phyloP scores from a whole-genome alignment of 2,888 invertebrate genomes.

The Patella caerulea region DNA sequence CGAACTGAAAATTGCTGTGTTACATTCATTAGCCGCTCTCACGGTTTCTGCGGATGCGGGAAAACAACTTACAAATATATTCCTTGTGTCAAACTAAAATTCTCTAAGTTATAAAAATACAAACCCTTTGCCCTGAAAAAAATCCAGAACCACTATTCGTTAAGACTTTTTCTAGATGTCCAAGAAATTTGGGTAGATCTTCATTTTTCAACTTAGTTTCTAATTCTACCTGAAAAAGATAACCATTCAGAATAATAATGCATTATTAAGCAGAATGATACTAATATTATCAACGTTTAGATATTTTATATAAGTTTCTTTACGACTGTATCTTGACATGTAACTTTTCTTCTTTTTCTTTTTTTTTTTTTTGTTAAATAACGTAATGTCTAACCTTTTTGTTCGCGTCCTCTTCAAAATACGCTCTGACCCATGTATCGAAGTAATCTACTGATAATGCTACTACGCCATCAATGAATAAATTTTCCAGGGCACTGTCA shows the following conservation, averaged over 20 bases:
- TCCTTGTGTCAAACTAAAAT: no score
- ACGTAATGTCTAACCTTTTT: constrained; percentile 26
- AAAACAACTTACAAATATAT: no score
- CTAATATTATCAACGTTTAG: no score
- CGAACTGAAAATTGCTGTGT: no score
- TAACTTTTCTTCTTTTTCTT: no score
- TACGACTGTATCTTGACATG: no score
- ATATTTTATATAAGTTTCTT: not conserved
- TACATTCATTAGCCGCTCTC: no score
- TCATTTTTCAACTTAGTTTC: constrained; percentile 27
- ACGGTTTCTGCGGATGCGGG: no score
- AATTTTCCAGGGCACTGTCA: constrained; percentile 30
- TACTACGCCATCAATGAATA: constrained; percentile 35
- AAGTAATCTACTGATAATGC: constrained; percentile 31
- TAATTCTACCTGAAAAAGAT: constrained; percentile 30
- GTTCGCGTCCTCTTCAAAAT: constrained; percentile 33
- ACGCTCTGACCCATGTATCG: constrained; percentile 23
- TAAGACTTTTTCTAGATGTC: constrained; percentile 30
- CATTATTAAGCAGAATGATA: no score
- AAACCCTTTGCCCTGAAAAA: constrained; percentile 23
- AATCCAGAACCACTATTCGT: constrained; percentile 27
- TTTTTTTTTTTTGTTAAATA: no score
- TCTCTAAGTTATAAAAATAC: no score
- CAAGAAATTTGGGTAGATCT: constrained; percentile 28
- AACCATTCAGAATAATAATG: no score